A percentile compares a stretch with the other conserved stretches of the same genome.
These are phyloP conservation scores for Prionailurus viverrinus DNA, from an alignment of 2,113 vertebrate genomes.

Conservation along the genomic window DNA sequence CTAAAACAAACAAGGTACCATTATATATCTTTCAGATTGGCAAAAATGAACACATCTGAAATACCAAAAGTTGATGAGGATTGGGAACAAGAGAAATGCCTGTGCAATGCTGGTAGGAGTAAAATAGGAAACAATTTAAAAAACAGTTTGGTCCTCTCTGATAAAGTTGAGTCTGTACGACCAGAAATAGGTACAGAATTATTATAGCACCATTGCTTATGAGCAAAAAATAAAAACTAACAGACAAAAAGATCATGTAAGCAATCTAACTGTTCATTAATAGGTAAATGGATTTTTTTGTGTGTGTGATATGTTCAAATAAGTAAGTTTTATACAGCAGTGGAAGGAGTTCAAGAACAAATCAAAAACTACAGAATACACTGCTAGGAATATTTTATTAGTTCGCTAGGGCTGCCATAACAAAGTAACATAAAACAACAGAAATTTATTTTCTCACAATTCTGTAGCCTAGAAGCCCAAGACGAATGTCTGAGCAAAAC, in stretches of 20 bases:
- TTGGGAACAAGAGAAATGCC: not conserved
- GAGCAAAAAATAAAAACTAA: slow-evolving; percentile 11
- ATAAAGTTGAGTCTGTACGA: not conserved
- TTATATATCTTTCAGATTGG: not conserved
- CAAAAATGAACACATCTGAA: slow-evolving; percentile 13
- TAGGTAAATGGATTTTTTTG: not conserved
- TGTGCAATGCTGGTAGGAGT: not conserved
- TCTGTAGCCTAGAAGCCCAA: not conserved
- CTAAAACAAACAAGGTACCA: not conserved
- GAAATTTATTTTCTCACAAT: not conserved
- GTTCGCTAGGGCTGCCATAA: not conserved
- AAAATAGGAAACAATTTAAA: not conserved
- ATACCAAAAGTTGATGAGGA: not conserved
- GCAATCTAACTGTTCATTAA: not conserved
- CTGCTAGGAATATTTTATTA: not conserved
- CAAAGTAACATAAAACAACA: not conserved
- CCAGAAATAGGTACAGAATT: not conserved
- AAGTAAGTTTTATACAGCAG: not conserved
- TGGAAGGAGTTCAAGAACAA: not conserved
- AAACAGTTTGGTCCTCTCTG: not conserved
- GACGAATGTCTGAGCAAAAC: not conserved
- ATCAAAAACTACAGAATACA: not conserved
- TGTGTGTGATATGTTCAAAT: not conserved
- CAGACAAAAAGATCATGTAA: not conserved
- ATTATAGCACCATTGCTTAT: not conserved